Conservation (phyloP, 2,888 invertebrate genomes). For the Melanotus villosus region DNA sequence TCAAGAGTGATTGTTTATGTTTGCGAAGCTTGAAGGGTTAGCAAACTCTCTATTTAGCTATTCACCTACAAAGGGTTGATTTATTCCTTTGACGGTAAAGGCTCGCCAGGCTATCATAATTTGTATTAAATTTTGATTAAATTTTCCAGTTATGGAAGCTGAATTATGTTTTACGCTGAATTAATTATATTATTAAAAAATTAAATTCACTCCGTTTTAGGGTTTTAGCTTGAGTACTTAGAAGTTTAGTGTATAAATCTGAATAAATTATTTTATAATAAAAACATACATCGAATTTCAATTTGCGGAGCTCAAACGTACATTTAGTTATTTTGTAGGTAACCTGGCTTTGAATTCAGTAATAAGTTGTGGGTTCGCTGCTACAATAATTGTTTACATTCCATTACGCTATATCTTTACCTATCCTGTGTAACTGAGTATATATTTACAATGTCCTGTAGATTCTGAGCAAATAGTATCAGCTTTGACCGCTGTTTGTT, state of each 20-base stretch:
- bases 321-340: background rate
- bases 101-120: constrained; percentile 29
- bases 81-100: constrained; percentile 40
- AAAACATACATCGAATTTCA: background rate
- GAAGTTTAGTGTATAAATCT: too few relatives aligned
- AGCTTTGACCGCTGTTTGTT: constrained; percentile 57
- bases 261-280: too few relatives aligned
- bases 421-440: constrained; percentile 56
- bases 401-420: constrained; percentile 61
- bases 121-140: constrained; percentile 17
- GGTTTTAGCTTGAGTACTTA: too few relatives aligned
- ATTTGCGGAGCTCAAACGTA: background rate
- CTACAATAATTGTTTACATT: constrained; percentile 60
- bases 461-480: constrained; percentile 58
- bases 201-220: too few relatives aligned
- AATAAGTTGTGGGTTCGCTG: constrained; percentile 44
- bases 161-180: constrained; percentile 4
- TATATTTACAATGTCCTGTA: constrained; percentile 59
- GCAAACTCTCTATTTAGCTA: constrained; percentile 47
- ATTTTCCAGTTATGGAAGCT: background rate
- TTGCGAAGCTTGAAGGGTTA: constrained; percentile 51
- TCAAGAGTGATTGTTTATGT: constrained; percentile 54
- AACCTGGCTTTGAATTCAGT: constrained; percentile 36
- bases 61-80: constrained; percentile 40
- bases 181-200: too few relatives aligned